Evolutionary conservation across 1,140 invertebrate species (phyloP), one percentile per base, ranked within the genome.

Genomic region (Oreohelix idahoensis): DNA sequence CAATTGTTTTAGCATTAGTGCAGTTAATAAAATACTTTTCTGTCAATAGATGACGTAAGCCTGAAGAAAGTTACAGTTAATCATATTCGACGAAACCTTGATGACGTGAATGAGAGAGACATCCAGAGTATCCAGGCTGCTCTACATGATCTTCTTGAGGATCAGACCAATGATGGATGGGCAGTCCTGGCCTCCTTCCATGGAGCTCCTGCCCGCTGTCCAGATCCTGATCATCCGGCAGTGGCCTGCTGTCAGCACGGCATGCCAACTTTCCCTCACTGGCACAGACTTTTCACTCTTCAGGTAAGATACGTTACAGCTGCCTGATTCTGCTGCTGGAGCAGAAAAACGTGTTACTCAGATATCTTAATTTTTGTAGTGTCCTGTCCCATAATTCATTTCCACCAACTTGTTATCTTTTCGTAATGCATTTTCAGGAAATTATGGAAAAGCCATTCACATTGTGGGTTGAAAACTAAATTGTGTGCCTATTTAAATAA

Each of bases 231-330:
- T 29, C 2, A 66, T n/a, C 63, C 63, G 1, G 17, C 29, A 66
- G 63, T 66, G 29, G 86, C 86, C 26, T 87, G 86, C 81, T 87
- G 86, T 49, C 69, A 84, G 29, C 86, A 87, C 49, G 86, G 86
- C n/a, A 84, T 84, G 86, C 83, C 86, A 26, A 85, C 83, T n/a
- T 87, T 87, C 83, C 86, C 84, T 11, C 84, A 85, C 58, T 87
- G 86, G 86, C 86, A 87, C 81, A 74, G 86, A 63, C 77, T 87
- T 2, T 85, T 84, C 73, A 85, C 84, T 32, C 80, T 87, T 10
- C 86, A 87, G 81, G 73, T 87, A 29, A 58, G 53, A 45, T 15
- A 15, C 15, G 5, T n/a, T n/a, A n/a, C n/a, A n/a, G n/a, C n/a
- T n/a, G n/a, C n/a, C n/a, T n/a, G n/a, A n/a, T n/a, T n/a, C n/a